phyloP scores from a whole-genome alignment of 2,113 vertebrate species.

The Ptilonorhynchus violaceus region DNA sequence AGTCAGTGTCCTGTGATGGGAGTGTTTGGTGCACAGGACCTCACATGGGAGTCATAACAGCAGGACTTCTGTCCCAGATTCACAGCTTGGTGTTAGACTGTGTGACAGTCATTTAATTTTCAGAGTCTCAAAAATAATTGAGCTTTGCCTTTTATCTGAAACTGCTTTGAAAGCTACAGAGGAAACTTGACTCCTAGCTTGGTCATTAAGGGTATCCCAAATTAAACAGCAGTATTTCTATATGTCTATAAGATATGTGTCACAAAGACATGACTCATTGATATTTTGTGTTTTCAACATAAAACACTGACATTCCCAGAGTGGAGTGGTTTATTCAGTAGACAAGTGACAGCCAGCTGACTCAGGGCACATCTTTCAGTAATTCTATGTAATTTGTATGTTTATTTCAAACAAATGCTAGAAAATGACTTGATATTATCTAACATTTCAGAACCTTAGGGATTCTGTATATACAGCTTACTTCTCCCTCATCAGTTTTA shows the following conservation, averaged over 20 bases:
- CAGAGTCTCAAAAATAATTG: background rate
- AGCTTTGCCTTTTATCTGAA: background rate
- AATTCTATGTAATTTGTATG: background rate
- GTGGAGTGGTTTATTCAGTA: background rate
- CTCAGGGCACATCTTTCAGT: background rate
- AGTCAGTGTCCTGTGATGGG: background rate
- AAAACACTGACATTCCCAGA: background rate
- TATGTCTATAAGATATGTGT: background rate
- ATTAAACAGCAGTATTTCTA: background rate
- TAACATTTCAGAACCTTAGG: background rate
- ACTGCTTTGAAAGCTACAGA: background rate
- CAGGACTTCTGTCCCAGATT: background rate
- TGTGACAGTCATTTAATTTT: background rate
- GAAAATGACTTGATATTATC: background rate
- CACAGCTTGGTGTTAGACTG: background rate
- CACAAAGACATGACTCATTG: background rate
- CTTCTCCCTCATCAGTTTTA: background rate
- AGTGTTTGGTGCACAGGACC: background rate
- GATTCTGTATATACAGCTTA: background rate
- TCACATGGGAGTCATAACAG: background rate
- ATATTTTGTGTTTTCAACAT: background rate
- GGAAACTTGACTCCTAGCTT: background rate
- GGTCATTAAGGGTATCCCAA: background rate
- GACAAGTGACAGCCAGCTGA: background rate
- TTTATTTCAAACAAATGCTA: conserved; percentile 15